These are phyloP conservation scores for Poecilia picta DNA, from an alignment of 2,797 vertebrate species.

Conservation along the genomic window DNA sequence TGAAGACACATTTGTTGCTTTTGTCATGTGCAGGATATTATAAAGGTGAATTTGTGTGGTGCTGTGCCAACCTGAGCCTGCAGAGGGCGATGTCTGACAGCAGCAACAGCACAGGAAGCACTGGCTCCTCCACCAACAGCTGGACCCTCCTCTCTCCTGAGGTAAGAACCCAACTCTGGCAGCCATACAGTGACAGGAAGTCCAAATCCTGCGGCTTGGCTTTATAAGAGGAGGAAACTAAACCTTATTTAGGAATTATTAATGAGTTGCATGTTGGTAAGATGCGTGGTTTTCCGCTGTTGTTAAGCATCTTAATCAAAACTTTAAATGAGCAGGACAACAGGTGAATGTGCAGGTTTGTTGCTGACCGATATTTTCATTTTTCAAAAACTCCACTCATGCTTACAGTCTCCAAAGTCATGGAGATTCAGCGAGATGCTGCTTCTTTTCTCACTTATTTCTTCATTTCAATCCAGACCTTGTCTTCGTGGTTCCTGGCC, in stretches of 20 bases:
- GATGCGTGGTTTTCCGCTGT: neutral
- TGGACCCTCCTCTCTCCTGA: slow-evolving; percentile 89
- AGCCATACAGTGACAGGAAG: neutral
- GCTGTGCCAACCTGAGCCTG: slow-evolving; percentile 68
- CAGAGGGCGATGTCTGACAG: slow-evolving; percentile 86
- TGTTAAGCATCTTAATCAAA: neutral
- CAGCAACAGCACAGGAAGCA: slow-evolving; percentile 78
- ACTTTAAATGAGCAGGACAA: neutral
- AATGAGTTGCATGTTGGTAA: neutral
- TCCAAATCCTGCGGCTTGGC: neutral
- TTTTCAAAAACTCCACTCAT: neutral
- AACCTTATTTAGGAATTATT: neutral
- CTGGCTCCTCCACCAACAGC: slow-evolving; percentile 84
- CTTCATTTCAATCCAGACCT: neutral
- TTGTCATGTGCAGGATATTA: slow-evolving; percentile 66
- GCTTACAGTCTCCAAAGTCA: neutral
- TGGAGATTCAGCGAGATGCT: neutral
- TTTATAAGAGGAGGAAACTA: neutral
- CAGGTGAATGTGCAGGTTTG: neutral
- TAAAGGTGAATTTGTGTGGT: slow-evolving; percentile 49
- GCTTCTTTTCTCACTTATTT: neutral
- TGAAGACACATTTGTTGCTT: slow-evolving; percentile 52
- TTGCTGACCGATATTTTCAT: neutral
- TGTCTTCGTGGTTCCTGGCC: neutral
- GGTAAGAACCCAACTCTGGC: slow-evolving; percentile 71